These are phyloP conservation scores for Paedocypris micromegethes DNA, from an alignment of 2,797 vertebrate species.

Conservation along the genomic window DNA sequence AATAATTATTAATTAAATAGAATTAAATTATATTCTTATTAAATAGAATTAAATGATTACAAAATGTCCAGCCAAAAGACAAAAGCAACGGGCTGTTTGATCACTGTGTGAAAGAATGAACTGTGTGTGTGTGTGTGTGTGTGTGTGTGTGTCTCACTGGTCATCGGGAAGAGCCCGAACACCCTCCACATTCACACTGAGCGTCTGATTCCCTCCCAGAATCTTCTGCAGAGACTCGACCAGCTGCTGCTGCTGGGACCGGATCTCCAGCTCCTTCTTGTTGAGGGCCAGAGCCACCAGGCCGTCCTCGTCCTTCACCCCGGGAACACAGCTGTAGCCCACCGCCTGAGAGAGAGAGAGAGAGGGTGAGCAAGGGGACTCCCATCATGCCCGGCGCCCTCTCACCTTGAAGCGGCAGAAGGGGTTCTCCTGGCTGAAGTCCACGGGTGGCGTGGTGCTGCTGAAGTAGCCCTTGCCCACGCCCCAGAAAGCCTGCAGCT, in stretches of 20 bases:
- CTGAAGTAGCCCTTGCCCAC: slow-evolving; percentile 93
- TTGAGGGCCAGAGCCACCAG: slow-evolving; percentile 84
- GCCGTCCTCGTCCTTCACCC: slow-evolving; percentile 93
- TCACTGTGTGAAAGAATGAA: no score
- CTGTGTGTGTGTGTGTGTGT: neutral
- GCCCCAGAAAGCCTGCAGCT: slow-evolving; percentile 97
- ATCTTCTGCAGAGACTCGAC: slow-evolving; percentile 92
- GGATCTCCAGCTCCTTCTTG: slow-evolving; percentile 87
- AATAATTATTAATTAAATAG: no score
- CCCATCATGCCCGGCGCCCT: neutral
- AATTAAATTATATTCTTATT: no score
- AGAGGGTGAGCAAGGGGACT: neutral
- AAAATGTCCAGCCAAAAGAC: no score
- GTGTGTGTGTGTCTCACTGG: slow-evolving; percentile 70
- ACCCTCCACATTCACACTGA: slow-evolving; percentile 88
- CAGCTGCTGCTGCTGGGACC: slow-evolving; percentile 87
- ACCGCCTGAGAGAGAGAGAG: slow-evolving; percentile 71
- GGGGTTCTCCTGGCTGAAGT: slow-evolving; percentile 93
- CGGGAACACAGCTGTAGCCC: slow-evolving; percentile 88
- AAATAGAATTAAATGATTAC: no score
- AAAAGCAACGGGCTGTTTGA: no score
- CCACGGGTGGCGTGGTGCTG: slow-evolving; percentile 85
- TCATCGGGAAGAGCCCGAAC: slow-evolving; percentile 88
- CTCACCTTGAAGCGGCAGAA: slow-evolving; percentile 96
- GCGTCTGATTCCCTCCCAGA: slow-evolving; percentile 83